A percentile compares a stretch with the other conserved stretches of the same genome.
These are phyloP conservation scores for Neofelis nebulosa DNA, from an alignment of 2,113 vertebrate species.

Conservation along the genomic window DNA sequence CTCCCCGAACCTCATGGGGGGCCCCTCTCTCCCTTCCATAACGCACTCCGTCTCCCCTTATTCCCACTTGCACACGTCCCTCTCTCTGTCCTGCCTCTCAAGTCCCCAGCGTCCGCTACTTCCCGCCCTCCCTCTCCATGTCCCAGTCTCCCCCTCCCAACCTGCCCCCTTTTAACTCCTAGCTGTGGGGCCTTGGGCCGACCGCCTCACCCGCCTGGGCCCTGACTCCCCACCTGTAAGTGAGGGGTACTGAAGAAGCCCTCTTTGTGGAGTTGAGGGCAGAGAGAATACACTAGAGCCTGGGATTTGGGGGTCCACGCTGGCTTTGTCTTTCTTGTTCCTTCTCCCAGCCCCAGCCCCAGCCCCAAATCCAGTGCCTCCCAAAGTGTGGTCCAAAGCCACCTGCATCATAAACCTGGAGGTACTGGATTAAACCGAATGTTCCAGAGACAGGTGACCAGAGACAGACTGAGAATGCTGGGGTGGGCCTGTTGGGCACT, in stretches of 20 bases:
- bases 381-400: neutral
- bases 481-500: neutral
- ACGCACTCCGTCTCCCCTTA: neutral
- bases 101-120: neutral
- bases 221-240: neutral
- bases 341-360: neutral
- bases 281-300: neutral
- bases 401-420: neutral
- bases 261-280: neutral
- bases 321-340: neutral
- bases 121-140: neutral
- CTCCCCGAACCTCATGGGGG: neutral
- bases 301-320: neutral
- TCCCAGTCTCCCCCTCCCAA: neutral
- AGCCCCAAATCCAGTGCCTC: neutral
- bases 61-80: neutral
- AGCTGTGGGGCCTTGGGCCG: neutral
- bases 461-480: neutral
- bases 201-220: neutral
- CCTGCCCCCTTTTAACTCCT: too few species aligned
- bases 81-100: neutral
- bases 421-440: neutral
- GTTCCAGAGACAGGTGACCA: neutral
- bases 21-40: neutral
- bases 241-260: neutral